These are phyloP conservation scores for Antitype chi DNA, from an alignment of 2,888 invertebrate genomes.

Conservation along the genomic window DNA sequence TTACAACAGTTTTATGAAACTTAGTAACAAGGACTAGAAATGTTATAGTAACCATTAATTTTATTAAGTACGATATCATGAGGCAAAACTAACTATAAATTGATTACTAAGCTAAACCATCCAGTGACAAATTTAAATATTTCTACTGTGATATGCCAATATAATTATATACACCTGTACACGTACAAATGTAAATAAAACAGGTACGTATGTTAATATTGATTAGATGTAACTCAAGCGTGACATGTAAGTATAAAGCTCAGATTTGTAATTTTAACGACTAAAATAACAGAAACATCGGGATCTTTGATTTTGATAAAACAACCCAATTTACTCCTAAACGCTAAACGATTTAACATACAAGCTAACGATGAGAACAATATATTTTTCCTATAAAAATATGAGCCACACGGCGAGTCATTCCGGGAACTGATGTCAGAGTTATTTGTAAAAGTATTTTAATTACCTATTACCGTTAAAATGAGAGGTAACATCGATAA, in stretches of 20 bases:
- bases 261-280: slow-evolving; percentile 18
- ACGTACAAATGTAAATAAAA: slow-evolving; percentile 67
- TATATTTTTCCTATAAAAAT: slow-evolving; percentile 70
- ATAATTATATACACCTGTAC: slow-evolving; percentile 85
- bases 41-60: slow-evolving; percentile 62
- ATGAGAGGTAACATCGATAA: slow-evolving; percentile 21
- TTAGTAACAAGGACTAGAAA: slow-evolving; percentile 81
- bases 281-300: slow-evolving; percentile 37
- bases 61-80: slow-evolving; percentile 58
- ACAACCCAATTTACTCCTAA: slow-evolving; percentile 48
- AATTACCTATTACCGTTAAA: slow-evolving; percentile 38
- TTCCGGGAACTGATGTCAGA: slow-evolving; percentile 41
- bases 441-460: slow-evolving; percentile 47
- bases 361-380: slow-evolving; percentile 72
- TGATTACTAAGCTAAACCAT: slow-evolving; percentile 62
- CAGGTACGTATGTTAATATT: slow-evolving; percentile 50
- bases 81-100: slow-evolving; percentile 56
- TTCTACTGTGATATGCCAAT: slow-evolving; percentile 83
- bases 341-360: slow-evolving; percentile 66
- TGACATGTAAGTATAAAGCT: slow-evolving; percentile 42
- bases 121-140: slow-evolving; percentile 65
- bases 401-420: slow-evolving; percentile 57
- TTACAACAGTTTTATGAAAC: slow-evolving; percentile 85
- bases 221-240: slow-evolving; percentile 39
- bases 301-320: slow-evolving; percentile 33